Evolutionary conservation across 2,113 vertebrate genomes (phyloP).

Genomic region (Labrus mixtus): DNA sequence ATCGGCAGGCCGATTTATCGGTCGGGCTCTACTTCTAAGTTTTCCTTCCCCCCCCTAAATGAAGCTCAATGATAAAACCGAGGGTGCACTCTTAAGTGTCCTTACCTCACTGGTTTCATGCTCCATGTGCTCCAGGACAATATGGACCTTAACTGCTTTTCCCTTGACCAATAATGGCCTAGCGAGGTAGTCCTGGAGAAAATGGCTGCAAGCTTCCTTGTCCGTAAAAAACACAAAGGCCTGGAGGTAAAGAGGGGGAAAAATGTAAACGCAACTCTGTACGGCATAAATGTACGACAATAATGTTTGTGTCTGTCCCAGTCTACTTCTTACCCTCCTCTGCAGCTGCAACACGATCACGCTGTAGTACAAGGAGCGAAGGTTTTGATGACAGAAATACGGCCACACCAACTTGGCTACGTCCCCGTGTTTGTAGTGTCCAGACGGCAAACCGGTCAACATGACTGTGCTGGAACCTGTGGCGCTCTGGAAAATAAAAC

Average conservation of each 20-base stretch:
- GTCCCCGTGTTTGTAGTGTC: slow-evolving; percentile 13
- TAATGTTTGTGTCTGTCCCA: neutral
- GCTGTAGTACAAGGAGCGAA: slow-evolving; percentile 22
- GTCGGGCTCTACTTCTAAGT: too few relatives aligned
- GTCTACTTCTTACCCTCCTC: slow-evolving; percentile 42
- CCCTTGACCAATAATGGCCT: neutral
- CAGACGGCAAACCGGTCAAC: slow-evolving; percentile 42
- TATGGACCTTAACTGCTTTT: neutral
- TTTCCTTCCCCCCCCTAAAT: too few relatives aligned
- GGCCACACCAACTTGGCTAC: slow-evolving; percentile 16
- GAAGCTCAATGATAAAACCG: too few relatives aligned
- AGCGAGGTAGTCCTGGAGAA: neutral
- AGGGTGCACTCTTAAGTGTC: neutral
- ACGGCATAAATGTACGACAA: too few relatives aligned
- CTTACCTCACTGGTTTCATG: slow-evolving; percentile 18
- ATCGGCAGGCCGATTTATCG: too few relatives aligned
- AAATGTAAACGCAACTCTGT: too few relatives aligned
- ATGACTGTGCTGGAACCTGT: slow-evolving; percentile 23
- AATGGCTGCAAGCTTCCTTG: neutral
- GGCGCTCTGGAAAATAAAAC: neutral
- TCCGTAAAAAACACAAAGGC: slow-evolving; percentile 39
- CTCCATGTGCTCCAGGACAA: neutral
- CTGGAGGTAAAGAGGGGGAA: slow-evolving; percentile 7
- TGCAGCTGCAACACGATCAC: slow-evolving; percentile 42
- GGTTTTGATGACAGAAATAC: slow-evolving; percentile 8